Percentiles rank a stretch among this genome's conserved stretches.
Evolutionary conservation across 2,888 invertebrate species (phyloP).

Genomic region (Syritta pipiens): DNA sequence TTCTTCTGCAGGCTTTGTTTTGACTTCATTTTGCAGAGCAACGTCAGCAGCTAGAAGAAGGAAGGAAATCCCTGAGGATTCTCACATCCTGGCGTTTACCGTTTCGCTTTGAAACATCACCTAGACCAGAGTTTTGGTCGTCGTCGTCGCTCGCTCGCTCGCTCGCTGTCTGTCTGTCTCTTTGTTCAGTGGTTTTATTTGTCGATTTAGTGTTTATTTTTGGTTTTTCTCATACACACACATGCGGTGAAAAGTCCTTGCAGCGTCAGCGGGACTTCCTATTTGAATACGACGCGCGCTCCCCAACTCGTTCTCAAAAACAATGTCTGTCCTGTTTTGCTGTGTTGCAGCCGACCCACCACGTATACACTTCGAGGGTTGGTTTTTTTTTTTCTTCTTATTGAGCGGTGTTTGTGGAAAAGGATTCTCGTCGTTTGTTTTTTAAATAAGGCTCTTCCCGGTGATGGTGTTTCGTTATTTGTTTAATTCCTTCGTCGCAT

Average conservation of each 20-base stretch:
- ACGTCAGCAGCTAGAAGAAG: background rate
- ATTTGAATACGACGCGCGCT: no score
- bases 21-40: constrained; percentile 48
- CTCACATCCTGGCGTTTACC: constrained; percentile 47
- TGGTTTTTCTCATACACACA: constrained; percentile 54
- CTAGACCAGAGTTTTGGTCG: constrained; percentile 26
- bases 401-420: constrained; percentile 47
- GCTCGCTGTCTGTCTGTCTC: constrained; percentile 52
- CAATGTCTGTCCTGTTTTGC: constrained; percentile 45
- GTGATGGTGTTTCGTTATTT: constrained; percentile 58
- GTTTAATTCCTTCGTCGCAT: constrained; percentile 64
- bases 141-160: background rate
- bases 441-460: constrained; percentile 45
- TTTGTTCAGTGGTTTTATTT: constrained; percentile 65
- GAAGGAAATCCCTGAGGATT: constrained; percentile 63
- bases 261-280: constrained; percentile 60
- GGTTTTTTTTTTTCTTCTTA: constrained; percentile 27
- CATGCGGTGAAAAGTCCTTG: constrained; percentile 34
- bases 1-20: constrained; percentile 46
- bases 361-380: background rate
- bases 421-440: constrained; percentile 26
- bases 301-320: constrained; percentile 46
- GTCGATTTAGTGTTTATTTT: constrained; percentile 69
- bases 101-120: constrained; percentile 41
- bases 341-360: constrained; percentile 15